phyloP scores from a whole-genome alignment of 2,113 vertebrate species.

The Callaeas wilsoni region DNA sequence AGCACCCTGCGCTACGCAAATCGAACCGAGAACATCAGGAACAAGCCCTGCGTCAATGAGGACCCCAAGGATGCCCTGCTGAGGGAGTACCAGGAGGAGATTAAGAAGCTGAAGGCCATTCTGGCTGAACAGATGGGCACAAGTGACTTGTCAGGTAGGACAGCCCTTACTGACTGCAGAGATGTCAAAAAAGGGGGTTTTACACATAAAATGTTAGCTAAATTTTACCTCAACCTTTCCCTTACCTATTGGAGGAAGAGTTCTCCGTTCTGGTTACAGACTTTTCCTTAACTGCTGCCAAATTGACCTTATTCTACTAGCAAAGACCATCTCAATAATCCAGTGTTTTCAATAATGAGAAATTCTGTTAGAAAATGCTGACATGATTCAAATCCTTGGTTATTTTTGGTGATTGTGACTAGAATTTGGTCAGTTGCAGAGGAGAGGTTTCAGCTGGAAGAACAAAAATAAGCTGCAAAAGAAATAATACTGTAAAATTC shows the following conservation, averaged over 20 bases:
- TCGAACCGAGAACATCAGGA: conserved; percentile 86
- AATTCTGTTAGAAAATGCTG: not conserved
- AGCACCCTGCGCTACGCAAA: conserved; percentile 84
- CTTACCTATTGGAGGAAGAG: not conserved
- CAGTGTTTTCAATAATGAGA: not conserved
- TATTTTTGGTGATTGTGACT: not conserved
- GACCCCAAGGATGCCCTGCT: conserved; percentile 91
- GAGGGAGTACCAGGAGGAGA: conserved; percentile 88
- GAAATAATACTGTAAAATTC: not conserved
- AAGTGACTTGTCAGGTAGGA: conserved; percentile 63
- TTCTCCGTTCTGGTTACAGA: not conserved
- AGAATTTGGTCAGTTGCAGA: not conserved
- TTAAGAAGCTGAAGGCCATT: conserved; percentile 79
- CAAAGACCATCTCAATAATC: not conserved
- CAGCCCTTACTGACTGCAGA: not conserved
- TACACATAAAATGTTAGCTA: not conserved
- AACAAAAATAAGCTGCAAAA: not conserved
- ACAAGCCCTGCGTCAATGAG: conserved; percentile 84
- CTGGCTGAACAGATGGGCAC: conserved; percentile 73
- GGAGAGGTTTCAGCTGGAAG: not conserved
- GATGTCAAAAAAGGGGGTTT: not conserved
- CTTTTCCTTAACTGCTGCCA: not conserved
- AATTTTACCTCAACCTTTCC: not conserved
- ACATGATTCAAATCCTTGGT: not conserved
- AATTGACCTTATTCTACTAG: not conserved